These are phyloP conservation scores for Selene dorsalis DNA, from an alignment of 2,797 vertebrate genomes.

Conservation along the genomic window DNA sequence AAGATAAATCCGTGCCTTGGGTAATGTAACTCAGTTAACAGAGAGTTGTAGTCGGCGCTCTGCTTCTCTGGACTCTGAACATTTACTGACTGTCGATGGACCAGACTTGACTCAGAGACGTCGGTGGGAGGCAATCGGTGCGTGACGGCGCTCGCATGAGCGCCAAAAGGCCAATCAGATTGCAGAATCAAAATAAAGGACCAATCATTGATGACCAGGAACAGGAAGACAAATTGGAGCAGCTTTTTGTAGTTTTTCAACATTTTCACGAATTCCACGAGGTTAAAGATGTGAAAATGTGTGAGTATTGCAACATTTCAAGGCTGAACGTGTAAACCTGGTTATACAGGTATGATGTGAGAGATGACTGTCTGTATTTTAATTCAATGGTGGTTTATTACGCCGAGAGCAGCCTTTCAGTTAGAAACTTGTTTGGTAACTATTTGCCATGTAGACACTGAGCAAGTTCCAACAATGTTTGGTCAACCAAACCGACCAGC, in stretches of 20 bases:
- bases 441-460: slow-evolving; percentile 15
- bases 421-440: slow-evolving; percentile 36
- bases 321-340: neutral
- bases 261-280: accelerated
- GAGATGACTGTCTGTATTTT: neutral
- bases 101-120: slow-evolving; percentile 55
- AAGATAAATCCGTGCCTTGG: slow-evolving; percentile 19
- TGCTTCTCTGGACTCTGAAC: slow-evolving; percentile 30
- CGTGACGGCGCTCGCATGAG: slow-evolving; percentile 76
- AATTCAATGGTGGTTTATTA: neutral
- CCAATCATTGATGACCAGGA: slow-evolving; percentile 58
- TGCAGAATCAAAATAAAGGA: neutral
- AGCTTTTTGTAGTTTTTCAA: slow-evolving; percentile 71
- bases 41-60: slow-evolving; percentile 28
- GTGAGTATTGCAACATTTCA: neutral
- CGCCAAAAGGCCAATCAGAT: slow-evolving; percentile 58
- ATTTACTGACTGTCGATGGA: slow-evolving; percentile 25
- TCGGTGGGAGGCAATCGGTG: slow-evolving; percentile 14
- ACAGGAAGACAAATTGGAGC: slow-evolving; percentile 30
- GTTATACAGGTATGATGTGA: neutral
- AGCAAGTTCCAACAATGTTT: slow-evolving; percentile 13
- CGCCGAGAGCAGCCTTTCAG: neutral
- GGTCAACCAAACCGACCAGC: neutral
- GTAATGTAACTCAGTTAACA: slow-evolving; percentile 15
- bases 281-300: neutral